Base-by-base conservation (phyloP, 2,797 vertebrate genomes). In the Arrhamphus sclerolepis region DNA sequence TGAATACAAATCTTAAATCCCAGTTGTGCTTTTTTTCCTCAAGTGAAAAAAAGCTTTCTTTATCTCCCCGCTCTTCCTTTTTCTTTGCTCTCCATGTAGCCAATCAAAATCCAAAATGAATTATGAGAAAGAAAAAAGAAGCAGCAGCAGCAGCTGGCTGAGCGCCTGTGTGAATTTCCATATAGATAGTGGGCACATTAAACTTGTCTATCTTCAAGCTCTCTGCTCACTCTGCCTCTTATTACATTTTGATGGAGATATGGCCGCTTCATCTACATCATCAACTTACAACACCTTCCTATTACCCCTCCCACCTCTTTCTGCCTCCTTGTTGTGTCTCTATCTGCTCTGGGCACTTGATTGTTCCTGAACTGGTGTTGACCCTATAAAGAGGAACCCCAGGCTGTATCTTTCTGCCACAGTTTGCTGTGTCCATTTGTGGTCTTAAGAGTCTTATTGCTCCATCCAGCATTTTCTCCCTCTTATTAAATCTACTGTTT, bases 161-260 rank as follows among this genome's bases (percentile, higher is more conserved):
- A 78, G 77, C 42, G 77, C 62, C 75, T 17, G 59, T 39, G 18
- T 49, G 66, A 78, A 93, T 93, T 92, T 92, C 92, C 92, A 93
- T 93, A 92, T 93, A 93, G 90, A 93, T 93, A 82, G 92, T 89
- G 70, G 54, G 51, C 72, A 78, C 83, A 91, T 91, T 91, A 91
- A 87, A 91, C 83, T 88, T 88, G 88, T 88, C 86, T 87, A 68
- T 84, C 85, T 80, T 79, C 46, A 9, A 75, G 75, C 76, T 88
- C 73, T 71, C 79, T 78, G 80, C 81, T 76, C 84, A 78, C 81
- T 81, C 68, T 48, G 73, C 74, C 72, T 89, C 85, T 85, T 81
- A 89, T 91, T 91, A 84, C 68, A 56, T 64, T 78, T 78, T 88
- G 88, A 92, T 91, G 67, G 76, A 87, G 84, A 85, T 81, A 87